phyloP scores from a whole-genome alignment of 2,797 vertebrate genomes.

The Acanthiza pusilla region DNA sequence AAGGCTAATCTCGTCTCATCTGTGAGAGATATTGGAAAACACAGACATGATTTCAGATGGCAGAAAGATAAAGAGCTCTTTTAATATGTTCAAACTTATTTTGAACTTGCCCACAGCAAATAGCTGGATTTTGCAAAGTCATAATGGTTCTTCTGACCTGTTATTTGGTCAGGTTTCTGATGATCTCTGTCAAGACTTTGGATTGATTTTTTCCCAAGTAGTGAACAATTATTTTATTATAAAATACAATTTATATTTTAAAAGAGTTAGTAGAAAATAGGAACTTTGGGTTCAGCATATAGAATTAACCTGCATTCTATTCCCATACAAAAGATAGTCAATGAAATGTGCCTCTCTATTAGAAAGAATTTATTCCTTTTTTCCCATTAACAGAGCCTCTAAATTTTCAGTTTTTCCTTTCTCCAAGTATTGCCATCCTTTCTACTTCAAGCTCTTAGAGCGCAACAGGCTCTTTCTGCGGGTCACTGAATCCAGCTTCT shows the following conservation, averaged over 20 bases:
- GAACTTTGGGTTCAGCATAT: neutral
- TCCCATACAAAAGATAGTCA: neutral
- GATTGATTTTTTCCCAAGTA: neutral
- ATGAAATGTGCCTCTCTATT: neutral
- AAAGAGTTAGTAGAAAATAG: neutral
- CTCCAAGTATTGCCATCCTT: neutral
- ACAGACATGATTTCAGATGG: neutral
- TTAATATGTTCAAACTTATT: neutral
- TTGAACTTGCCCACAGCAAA: neutral
- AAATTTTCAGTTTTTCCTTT: neutral
- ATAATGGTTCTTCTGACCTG: neutral
- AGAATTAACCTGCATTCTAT: neutral
- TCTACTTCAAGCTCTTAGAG: neutral
- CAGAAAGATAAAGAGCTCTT: neutral
- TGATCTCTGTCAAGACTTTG: neutral
- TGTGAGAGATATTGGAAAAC: neutral
- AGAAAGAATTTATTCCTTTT: neutral
- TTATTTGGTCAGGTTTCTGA: neutral
- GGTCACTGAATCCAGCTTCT: neutral
- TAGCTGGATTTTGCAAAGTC: neutral
- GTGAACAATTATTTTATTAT: neutral
- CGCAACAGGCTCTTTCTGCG: neutral
- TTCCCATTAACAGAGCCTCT: neutral
- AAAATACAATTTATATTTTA: neutral
- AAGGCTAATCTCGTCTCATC: neutral